These are phyloP conservation scores for Ylistrum balloti DNA, from an alignment of 1,140 invertebrate species.

Conservation along the genomic window DNA sequence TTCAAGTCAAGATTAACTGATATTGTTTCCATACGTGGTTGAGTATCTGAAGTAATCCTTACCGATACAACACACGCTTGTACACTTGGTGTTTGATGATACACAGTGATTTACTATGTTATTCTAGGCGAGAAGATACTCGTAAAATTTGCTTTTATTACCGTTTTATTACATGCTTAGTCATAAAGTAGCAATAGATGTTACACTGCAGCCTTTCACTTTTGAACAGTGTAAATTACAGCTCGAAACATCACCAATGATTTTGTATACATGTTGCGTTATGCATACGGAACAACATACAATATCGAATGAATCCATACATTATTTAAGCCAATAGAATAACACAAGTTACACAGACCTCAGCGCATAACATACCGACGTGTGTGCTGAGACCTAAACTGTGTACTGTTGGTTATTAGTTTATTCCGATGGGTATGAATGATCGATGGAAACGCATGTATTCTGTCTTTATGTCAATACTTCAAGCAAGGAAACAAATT, in stretches of 20 bases:
- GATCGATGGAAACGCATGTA: not conserved
- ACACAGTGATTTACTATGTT: not conserved
- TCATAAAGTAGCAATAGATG: not conserved
- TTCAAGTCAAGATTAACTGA: not conserved
- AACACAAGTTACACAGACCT: not conserved
- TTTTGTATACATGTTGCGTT: not conserved
- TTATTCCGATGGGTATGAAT: not conserved
- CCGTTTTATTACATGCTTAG: not conserved
- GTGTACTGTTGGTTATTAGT: no score
- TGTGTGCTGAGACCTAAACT: not conserved
- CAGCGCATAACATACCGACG: not conserved
- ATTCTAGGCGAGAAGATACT: not conserved
- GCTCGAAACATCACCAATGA: not conserved
- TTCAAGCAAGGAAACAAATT: no score
- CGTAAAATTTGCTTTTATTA: constrained; percentile 17
- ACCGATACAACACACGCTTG: not conserved
- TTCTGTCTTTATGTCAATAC: not conserved
- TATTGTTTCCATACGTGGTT: not conserved
- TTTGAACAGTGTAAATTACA: not conserved
- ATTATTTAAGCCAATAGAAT: not conserved
- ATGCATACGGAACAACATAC: not conserved
- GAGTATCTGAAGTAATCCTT: not conserved
- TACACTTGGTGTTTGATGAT: not conserved
- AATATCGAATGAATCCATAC: not conserved
- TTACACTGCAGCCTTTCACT: not conserved